Percentiles rank a stretch among this genome's conserved stretches.
These are phyloP conservation scores for Campaea margaritaria DNA, from an alignment of 2,888 invertebrate genomes.

Conservation along the genomic window DNA sequence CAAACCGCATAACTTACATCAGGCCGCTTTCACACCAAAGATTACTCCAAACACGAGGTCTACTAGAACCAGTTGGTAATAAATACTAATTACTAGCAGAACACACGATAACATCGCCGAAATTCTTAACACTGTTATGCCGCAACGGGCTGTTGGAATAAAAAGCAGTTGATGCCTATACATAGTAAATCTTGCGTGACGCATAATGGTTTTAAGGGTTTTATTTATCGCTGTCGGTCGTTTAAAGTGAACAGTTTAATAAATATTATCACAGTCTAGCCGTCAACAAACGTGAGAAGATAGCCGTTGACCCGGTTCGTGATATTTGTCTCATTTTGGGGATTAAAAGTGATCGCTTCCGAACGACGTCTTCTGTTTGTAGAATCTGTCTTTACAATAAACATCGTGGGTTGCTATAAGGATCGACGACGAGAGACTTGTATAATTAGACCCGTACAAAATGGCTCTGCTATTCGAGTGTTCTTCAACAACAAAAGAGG, in stretches of 20 bases:
- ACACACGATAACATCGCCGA: slow-evolving; percentile 80
- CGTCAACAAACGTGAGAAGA: slow-evolving; percentile 85
- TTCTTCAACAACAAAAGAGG: slow-evolving; percentile 77
- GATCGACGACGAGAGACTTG: slow-evolving; percentile 63
- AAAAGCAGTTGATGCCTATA: slow-evolving; percentile 70
- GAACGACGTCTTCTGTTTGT: slow-evolving; percentile 77
- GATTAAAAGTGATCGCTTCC: slow-evolving; percentile 79
- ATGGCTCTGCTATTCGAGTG: slow-evolving; percentile 70
- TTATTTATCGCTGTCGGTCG: slow-evolving; percentile 79
- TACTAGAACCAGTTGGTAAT: slow-evolving; percentile 66
- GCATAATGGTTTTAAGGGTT: slow-evolving; percentile 76
- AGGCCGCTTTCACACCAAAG: slow-evolving; percentile 73
- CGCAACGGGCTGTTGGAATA: slow-evolving; percentile 57
- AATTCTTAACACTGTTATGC: slow-evolving; percentile 70
- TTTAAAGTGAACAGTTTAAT: slow-evolving; percentile 81
- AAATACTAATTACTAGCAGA: slow-evolving; percentile 84
- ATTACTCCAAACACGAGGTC: slow-evolving; percentile 53
- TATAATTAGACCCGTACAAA: slow-evolving; percentile 76
- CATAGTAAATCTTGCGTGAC: slow-evolving; percentile 82
- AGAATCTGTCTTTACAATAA: slow-evolving; percentile 76
- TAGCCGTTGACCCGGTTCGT: slow-evolving; percentile 83
- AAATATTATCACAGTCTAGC: slow-evolving; percentile 84
- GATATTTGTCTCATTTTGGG: slow-evolving; percentile 81
- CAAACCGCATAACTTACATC: slow-evolving; percentile 74
- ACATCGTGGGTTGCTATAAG: slow-evolving; percentile 68